These are phyloP conservation scores for Clinocottus analis DNA, from an alignment of 2,113 vertebrate genomes.

Conservation along the genomic window DNA sequence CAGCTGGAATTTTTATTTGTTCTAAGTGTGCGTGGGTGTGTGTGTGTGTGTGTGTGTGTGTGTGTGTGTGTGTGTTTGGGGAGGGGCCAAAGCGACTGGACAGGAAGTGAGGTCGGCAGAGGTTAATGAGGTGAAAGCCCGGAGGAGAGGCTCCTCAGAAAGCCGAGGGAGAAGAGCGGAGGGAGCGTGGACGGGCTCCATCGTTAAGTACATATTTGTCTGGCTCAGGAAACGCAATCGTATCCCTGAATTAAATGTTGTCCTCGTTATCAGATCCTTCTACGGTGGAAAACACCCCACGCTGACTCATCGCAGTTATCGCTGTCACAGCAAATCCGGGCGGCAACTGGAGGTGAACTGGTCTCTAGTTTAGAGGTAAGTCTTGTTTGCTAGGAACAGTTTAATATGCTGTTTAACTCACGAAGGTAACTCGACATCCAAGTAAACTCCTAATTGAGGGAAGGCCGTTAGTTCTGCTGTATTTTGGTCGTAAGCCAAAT, in stretches of 20 bases:
- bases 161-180: not conserved
- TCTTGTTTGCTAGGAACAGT: too few relatives aligned
- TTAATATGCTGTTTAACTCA: too few relatives aligned
- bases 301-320: not conserved
- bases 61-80: constrained; percentile 14
- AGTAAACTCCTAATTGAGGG: too few relatives aligned
- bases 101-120: constrained; percentile 23
- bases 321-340: not conserved
- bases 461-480: too few relatives aligned
- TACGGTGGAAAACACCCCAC: too few relatives aligned
- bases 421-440: too few relatives aligned
- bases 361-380: too few relatives aligned
- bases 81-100: not conserved
- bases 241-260: not conserved
- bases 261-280: not conserved
- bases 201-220: not conserved
- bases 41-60: constrained; percentile 4
- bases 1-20: constrained; percentile 24
- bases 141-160: constrained; percentile 14
- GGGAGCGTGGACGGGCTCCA: not conserved
- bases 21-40: not conserved
- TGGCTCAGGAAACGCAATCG: not conserved
- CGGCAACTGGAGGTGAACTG: not conserved
- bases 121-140: constrained; percentile 40
- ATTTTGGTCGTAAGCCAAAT: not conserved